Base-by-base conservation (phyloP, 2,113 vertebrate species). In the Zosterops borbonicus region DNA sequence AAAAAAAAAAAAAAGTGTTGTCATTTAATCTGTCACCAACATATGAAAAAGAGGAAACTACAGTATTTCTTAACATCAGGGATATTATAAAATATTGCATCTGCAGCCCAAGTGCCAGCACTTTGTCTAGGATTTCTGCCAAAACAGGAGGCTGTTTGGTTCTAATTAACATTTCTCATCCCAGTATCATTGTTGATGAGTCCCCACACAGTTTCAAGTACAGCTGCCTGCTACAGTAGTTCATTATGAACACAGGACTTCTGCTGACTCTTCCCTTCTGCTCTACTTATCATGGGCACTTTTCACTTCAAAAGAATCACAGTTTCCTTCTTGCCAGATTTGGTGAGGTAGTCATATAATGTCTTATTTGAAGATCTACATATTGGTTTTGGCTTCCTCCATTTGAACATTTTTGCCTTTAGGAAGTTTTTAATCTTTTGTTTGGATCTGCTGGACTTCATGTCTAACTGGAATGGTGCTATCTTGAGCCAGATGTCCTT, bases 101-200 rank as follows among this genome's bases (percentile, higher is more conserved):
- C 77, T 87, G 85, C 86, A 90, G 85, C 37, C 88, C 50, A 64
- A 91, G 69, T 81, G 78, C 64, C 79, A 91, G 60, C 0, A 21
- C 60, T 96, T 97, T 92, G 87, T 92, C 93, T 89, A 64, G 92
- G 92, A 96, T 78, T 94, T 87, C 87, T 96, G 94, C 94, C 94
- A 96, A 94, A 92, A 46, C 60, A 93, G 49, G 79, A 96, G 85
- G 27, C 85, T 92, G 75, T 94, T 92, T 8, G 3, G 52, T 78
- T 81, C 71, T 90, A 93, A 96, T 95, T 94, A 92, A 96, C 82
- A 93, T 96, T 97, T 94, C 79, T 95, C 86, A 89, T 94, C 83
- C 74, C 53, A 80, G 11, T 81, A 87, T 94, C 83, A 55, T 89
- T 89, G 88, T 56, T 92, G 89, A 92, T 89, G 90, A 96, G 73